phyloP scores from a whole-genome alignment of 2,113 vertebrate species.

The Seriola aureovittata region DNA sequence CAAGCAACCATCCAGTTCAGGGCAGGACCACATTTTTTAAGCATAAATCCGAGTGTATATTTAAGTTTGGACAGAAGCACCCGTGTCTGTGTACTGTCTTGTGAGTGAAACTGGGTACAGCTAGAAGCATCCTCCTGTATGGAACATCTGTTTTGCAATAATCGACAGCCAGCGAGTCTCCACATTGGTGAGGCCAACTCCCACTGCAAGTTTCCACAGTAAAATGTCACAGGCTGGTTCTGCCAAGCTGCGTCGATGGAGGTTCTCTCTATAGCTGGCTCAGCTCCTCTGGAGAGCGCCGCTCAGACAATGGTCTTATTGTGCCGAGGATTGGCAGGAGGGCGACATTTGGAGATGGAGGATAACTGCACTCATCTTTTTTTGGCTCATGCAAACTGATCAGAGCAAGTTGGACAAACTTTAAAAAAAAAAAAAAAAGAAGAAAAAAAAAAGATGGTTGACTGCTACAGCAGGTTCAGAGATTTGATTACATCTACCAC shows the following conservation, averaged over 20 bases:
- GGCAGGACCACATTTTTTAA: slow-evolving; percentile 7
- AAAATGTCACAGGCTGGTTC: slow-evolving; percentile 68
- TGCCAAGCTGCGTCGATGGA: slow-evolving; percentile 62
- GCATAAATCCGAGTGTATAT: slow-evolving; percentile 55
- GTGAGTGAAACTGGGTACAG: slow-evolving; percentile 17
- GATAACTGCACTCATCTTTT: slow-evolving; percentile 28
- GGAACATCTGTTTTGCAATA: slow-evolving; percentile 71
- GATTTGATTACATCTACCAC: background rate
- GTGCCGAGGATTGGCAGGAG: slow-evolving; percentile 23
- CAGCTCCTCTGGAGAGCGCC: slow-evolving; percentile 31
- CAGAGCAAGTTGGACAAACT: background rate
- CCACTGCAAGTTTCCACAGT: slow-evolving; percentile 79
- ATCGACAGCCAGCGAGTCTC: slow-evolving; percentile 59
- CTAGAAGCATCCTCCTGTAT: slow-evolving; percentile 21
- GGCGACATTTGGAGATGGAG: slow-evolving; percentile 24
- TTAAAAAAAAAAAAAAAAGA: background rate
- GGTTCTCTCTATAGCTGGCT: slow-evolving; percentile 35
- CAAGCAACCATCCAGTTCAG: slow-evolving; percentile 23
- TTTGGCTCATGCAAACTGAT: background rate
- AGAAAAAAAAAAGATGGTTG: background rate
- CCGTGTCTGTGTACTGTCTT: slow-evolving; percentile 43
- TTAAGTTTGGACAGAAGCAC: slow-evolving; percentile 46
- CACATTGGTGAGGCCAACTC: slow-evolving; percentile 68
- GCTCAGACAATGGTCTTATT: slow-evolving; percentile 60
- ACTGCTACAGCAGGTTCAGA: background rate